Conservation (phyloP, 2,113 vertebrate genomes). For the Neolamprologus sp. region DNA sequence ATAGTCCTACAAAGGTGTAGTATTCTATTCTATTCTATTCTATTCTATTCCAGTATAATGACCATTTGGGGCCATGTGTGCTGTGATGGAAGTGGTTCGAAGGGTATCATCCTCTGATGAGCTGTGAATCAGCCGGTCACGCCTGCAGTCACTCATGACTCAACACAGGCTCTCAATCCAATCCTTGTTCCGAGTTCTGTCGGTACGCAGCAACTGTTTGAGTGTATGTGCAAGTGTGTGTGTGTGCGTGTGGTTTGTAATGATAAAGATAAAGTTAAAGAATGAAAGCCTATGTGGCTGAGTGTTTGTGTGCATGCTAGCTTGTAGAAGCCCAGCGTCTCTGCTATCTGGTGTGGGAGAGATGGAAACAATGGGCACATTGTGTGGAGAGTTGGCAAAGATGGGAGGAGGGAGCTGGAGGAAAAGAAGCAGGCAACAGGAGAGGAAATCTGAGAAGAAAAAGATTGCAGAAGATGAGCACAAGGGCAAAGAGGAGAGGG, state of each 20-base stretch:
- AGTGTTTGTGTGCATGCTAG: slow-evolving; percentile 8
- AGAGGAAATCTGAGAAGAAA: not conserved
- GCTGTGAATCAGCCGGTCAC: slow-evolving; percentile 20
- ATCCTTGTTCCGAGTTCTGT: slow-evolving; percentile 6
- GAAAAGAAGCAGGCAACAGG: not conserved
- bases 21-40: not conserved
- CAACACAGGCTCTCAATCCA: slow-evolving; percentile 36
- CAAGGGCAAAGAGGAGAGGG: not conserved
- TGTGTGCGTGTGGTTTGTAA: not conserved
- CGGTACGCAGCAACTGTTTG: not conserved
- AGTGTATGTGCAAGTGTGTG: slow-evolving; percentile 6
- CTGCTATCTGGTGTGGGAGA: slow-evolving; percentile 31
- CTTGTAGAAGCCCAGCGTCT: slow-evolving; percentile 34
- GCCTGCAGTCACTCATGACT: slow-evolving; percentile 33
- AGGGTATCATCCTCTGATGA: slow-evolving; percentile 6
- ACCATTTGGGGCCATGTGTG: not conserved
- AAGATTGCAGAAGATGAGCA: slow-evolving; percentile 9
- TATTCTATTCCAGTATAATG: not conserved
- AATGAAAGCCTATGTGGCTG: slow-evolving; percentile 18
- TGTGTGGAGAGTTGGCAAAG: slow-evolving; percentile 47
- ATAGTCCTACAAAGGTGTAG: not conserved
- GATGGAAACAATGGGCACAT: slow-evolving; percentile 58
- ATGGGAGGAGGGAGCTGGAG: not conserved
- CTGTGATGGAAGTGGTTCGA: not conserved
- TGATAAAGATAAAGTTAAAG: slow-evolving; percentile 12